Evolutionary conservation across 2,888 invertebrate species (phyloP).

Genomic region (Polylopha cassiicola): DNA sequence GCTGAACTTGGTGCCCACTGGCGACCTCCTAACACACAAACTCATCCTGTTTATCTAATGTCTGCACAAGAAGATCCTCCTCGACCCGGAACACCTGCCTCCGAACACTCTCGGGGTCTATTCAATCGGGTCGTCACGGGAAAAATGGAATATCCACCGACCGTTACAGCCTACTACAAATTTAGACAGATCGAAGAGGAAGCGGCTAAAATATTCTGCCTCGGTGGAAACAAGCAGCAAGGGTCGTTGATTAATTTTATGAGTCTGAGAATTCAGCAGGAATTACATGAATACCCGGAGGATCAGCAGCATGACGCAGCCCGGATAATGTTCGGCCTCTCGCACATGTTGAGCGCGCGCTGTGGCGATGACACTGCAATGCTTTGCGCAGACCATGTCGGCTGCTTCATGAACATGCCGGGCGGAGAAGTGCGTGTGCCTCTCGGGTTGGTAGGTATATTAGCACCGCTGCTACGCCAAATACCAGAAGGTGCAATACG

Average conservation of each 20-base stretch:
- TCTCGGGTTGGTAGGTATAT: slow-evolving; percentile 79
- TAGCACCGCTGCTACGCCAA: slow-evolving; percentile 81
- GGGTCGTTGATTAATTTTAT: slow-evolving; percentile 81
- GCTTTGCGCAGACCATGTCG: slow-evolving; percentile 57
- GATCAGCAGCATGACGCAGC: slow-evolving; percentile 82
- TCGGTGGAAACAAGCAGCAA: slow-evolving; percentile 77
- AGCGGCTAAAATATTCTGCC: slow-evolving; percentile 78
- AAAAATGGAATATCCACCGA: slow-evolving; percentile 78
- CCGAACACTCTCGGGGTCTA: slow-evolving; percentile 73
- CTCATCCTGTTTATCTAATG: slow-evolving; percentile 79
- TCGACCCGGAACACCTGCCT: slow-evolving; percentile 69
- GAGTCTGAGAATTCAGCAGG: slow-evolving; percentile 81
- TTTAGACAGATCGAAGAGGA: slow-evolving; percentile 82
- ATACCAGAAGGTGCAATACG: slow-evolving; percentile 79
- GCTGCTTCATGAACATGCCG: slow-evolving; percentile 75
- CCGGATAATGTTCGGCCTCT: slow-evolving; percentile 81
- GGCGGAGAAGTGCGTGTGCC: slow-evolving; percentile 79
- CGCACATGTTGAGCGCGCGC: slow-evolving; percentile 78
- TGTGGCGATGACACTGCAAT: slow-evolving; percentile 80
- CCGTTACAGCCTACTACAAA: slow-evolving; percentile 79
- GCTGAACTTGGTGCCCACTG: slow-evolving; percentile 86
- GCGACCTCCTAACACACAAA: slow-evolving; percentile 71
- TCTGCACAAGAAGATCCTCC: slow-evolving; percentile 80
- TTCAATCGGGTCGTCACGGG: slow-evolving; percentile 80
- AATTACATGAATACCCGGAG: slow-evolving; percentile 80